Percentiles rank a stretch among this genome's conserved stretches.
Evolutionary conservation across 2,888 invertebrate species (phyloP).

Genomic region (Leuctra nigra): DNA sequence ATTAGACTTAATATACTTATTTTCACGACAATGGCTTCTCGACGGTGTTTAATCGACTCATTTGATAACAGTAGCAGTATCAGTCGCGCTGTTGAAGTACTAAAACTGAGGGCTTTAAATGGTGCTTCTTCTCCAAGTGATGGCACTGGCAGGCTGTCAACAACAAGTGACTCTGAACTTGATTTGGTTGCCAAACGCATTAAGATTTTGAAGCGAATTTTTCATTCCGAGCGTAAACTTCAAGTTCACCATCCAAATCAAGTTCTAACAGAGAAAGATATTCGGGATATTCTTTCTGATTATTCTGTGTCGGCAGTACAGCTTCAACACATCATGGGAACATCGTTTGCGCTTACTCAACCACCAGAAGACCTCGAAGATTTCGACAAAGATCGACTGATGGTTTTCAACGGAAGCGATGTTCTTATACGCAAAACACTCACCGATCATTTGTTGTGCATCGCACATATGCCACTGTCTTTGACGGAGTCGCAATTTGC

Average conservation of each 20-base stretch:
- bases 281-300: conserved; percentile 36
- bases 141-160: too few relatives aligned
- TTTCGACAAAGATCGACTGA: conserved; percentile 37
- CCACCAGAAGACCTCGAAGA: conserved; percentile 40
- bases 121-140: too few relatives aligned
- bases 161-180: too few relatives aligned
- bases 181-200: not conserved
- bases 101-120: too few relatives aligned
- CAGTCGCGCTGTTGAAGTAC: too few relatives aligned
- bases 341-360: conserved; percentile 34
- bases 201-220: not conserved
- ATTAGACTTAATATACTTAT: too few relatives aligned
- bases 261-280: conserved; percentile 33
- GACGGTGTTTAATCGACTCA: too few relatives aligned
- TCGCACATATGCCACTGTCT: conserved; percentile 43
- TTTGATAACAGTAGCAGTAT: too few relatives aligned
- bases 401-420: conserved; percentile 37
- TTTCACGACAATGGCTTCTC: too few relatives aligned
- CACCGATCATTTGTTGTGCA: conserved; percentile 44
- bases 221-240: not conserved
- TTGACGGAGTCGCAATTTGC: conserved; percentile 43
- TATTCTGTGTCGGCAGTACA: conserved; percentile 36
- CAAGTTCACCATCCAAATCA: not conserved
- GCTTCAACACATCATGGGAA: too few relatives aligned
- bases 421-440: conserved; percentile 41